Conservation (phyloP, 2,888 invertebrate genomes). For the Cyclophora punctaria region DNA sequence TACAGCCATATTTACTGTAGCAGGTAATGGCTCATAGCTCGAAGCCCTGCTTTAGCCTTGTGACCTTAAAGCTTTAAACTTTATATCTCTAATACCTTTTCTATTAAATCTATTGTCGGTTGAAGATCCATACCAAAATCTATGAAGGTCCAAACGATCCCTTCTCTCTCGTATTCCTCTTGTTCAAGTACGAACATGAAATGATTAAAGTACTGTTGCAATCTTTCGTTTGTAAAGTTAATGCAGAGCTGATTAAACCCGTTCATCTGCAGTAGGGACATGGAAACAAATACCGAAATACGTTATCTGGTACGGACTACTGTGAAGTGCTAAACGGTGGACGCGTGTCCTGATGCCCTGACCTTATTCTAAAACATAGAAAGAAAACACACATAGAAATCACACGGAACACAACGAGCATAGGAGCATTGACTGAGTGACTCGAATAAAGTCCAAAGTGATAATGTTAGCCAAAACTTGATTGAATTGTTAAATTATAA, state of each 20-base stretch:
- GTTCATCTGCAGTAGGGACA: conserved; percentile 81
- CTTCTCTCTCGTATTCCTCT: conserved; percentile 95
- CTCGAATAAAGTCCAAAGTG: conserved; percentile 39
- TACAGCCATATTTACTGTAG: conserved; percentile 41
- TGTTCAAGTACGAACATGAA: conserved; percentile 97
- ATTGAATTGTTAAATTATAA: neutral
- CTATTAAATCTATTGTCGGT: conserved; percentile 91
- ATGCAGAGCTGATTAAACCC: conserved; percentile 97
- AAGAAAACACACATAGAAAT: conserved; percentile 40
- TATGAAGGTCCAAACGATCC: conserved; percentile 93
- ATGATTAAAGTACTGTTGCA: conserved; percentile 97
- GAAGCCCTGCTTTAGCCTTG: conserved; percentile 48
- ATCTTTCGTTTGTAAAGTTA: conserved; percentile 96
- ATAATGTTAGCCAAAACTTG: conserved; percentile 2
- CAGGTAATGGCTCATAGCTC: conserved; percentile 47
- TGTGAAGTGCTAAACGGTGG: conserved; percentile 18
- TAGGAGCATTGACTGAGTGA: conserved; percentile 53
- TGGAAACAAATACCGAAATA: conserved; percentile 35
- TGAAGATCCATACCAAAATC: conserved; percentile 97
- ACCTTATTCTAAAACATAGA: conserved; percentile 29
- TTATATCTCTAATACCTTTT: conserved; percentile 81
- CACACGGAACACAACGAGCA: conserved; percentile 49
- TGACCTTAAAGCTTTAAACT: conserved; percentile 42
- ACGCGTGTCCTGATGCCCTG: conserved; percentile 27
- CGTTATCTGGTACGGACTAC: conserved; percentile 5